phyloP scores from a whole-genome alignment of 2,113 vertebrate genomes.

The Phasianus colchicus region DNA sequence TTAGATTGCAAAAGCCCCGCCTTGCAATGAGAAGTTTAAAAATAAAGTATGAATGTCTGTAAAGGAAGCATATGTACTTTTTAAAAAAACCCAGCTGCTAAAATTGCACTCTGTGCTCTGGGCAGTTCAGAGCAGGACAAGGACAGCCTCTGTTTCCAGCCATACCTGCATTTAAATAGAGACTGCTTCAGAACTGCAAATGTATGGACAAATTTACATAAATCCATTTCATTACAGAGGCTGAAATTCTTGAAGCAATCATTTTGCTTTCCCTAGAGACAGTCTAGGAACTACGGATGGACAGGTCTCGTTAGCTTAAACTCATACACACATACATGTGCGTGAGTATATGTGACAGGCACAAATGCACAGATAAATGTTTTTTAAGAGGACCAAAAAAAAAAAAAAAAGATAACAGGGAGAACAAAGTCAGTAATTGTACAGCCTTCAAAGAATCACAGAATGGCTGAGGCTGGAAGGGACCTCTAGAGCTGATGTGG shows the following conservation, averaged over 20 bases:
- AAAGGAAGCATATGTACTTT: not conserved
- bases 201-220: not conserved
- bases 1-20: not conserved
- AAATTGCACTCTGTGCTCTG: constrained; percentile 1
- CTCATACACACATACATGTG: not conserved
- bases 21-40: not conserved
- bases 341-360: not conserved
- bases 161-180: not conserved
- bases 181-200: not conserved
- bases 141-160: not conserved
- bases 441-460: not conserved
- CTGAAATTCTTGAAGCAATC: not conserved
- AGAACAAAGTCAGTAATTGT: not conserved
- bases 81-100: not conserved
- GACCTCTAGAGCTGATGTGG: not conserved
- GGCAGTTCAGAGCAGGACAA: not conserved
- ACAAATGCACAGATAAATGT: not conserved
- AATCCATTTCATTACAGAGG: not conserved
- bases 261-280: not conserved
- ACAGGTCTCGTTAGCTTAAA: not conserved
- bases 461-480: not conserved
- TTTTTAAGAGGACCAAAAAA: not conserved
- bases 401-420: not conserved
- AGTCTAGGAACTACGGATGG: not conserved
- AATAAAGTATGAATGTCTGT: not conserved